These are phyloP conservation scores for Drosophila sp. DNA, from an alignment of 1,140 invertebrate genomes.

Conservation along the genomic window DNA sequence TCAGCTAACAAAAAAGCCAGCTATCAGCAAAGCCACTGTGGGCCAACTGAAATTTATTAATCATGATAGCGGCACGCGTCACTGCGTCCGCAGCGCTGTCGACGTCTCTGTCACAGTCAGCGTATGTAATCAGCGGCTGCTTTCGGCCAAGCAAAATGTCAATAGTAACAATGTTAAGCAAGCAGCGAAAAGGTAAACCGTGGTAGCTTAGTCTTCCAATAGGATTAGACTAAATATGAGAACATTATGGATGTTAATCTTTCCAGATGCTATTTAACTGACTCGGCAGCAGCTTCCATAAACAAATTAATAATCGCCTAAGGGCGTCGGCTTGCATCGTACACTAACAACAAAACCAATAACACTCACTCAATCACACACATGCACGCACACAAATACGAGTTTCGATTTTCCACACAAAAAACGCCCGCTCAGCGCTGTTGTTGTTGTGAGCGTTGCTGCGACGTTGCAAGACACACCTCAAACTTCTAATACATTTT, in stretches of 20 bases:
- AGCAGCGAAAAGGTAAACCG: conserved; percentile 12
- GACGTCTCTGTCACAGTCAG: conserved; percentile 13
- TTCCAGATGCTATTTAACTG: conserved; percentile 42
- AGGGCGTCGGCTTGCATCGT: conserved; percentile 72
- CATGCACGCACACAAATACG: conserved; percentile 27
- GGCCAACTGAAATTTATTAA: conserved; percentile 51
- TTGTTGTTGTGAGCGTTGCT: conserved; percentile 29
- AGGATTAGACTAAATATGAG: conserved; percentile 41
- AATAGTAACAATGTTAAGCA: conserved; percentile 20
- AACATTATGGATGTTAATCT: conserved; percentile 15
- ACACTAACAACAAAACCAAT: conserved; percentile 73
- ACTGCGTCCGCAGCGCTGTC: conserved; percentile 8
- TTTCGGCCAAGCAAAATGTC: not conserved
- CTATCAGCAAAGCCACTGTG: conserved; percentile 34
- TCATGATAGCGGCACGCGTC: conserved; percentile 25
- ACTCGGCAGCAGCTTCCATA: conserved; percentile 32
- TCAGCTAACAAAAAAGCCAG: conserved; percentile 34
- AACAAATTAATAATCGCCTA: conserved; percentile 72
- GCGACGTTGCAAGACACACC: conserved; percentile 45
- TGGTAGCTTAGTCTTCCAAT: conserved; percentile 41
- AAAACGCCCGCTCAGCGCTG: conserved; percentile 73
- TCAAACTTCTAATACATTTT: conserved; percentile 38
- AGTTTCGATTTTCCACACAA: conserved; percentile 71
- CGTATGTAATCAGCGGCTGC: not conserved
- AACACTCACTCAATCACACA: conserved; percentile 52